Base-by-base conservation (phyloP, 2,797 vertebrate species). In the Hipposideros larvatus region DNA sequence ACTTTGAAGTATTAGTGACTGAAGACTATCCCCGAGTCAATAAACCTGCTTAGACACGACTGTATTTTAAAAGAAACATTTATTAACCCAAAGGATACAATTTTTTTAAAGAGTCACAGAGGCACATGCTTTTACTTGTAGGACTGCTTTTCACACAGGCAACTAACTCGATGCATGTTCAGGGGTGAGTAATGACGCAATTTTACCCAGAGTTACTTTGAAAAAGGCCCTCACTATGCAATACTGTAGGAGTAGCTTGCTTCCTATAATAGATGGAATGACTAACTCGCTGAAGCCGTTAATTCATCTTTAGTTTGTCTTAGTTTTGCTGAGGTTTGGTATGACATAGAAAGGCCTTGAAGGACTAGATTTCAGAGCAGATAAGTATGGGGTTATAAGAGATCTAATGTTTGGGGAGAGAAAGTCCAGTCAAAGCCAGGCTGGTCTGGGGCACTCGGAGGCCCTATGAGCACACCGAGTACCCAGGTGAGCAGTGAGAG, bases 51-150 rank as follows among this genome's bases (percentile, higher is more conserved):
- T 73, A 53, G n/a, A 51, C n/a, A 41, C 48, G 79, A 51, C 16
- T 68, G 37, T 78, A 51, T 82, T 89, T 91, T 89, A 94, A 84
- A 84, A 92, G 63, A 57, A 74, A 79, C 83, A 74, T 57, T 51
- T 86, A 61, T 68, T 63, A 94, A 89, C n/a, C 24, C 14, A 34
- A 63, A 84, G 31, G 34, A 74, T 70, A 14, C 4, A 59, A 7
- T 57, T 48, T 65, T 87, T 66, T n/a, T 68, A 18, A 80, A 63
- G 63, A 82, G n/a, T 70, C 43, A 66, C 46, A 78, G 53, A 92
- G 9, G 6, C 18, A 14, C 71, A 61, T 43, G 43, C 51, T 82
- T 93, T 61, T 73, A 61, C 85, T 78, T 83, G 26, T 63, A 43
- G 37, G 48, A 19, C 37, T 68, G 43, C 37, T 80, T 73, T 26